Conservation (phyloP, 1,140 invertebrate genomes). For the Platorchestia sp. region DNA sequence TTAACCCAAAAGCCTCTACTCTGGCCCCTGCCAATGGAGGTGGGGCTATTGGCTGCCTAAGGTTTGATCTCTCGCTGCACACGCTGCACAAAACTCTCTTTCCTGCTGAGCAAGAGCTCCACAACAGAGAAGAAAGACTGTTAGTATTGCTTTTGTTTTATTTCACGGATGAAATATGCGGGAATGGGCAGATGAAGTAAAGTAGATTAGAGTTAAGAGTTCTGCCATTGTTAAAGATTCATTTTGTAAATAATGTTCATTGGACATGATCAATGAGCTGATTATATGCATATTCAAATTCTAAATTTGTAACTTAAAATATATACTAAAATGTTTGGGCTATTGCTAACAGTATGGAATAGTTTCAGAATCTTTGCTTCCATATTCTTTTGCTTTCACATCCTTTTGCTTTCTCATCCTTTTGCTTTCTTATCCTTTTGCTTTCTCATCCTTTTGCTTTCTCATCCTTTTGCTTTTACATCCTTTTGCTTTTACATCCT, state of each 20-base stretch:
- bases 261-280: background rate
- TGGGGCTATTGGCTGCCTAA: background rate
- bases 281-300: too few species aligned
- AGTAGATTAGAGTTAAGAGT: background rate
- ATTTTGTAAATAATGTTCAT: background rate
- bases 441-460: too few species aligned
- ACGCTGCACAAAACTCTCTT: background rate
- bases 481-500: too few species aligned
- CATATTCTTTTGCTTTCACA: too few species aligned
- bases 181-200: background rate
- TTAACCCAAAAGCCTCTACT: background rate
- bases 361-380: too few species aligned
- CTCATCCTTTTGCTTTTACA: too few species aligned
- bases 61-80: constrained; percentile 5
- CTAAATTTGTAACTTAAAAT: too few species aligned
- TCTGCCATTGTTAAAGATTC: background rate
- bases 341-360: too few species aligned
- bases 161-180: background rate
- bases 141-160: background rate
- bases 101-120: background rate
- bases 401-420: too few species aligned
- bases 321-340: too few species aligned
- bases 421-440: too few species aligned
- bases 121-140: background rate
- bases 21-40: background rate